Percentiles rank a stretch among this genome's conserved stretches.
Conservation (phyloP, 2,113 vertebrate species). For the Zonotrichia leucophrys region DNA sequence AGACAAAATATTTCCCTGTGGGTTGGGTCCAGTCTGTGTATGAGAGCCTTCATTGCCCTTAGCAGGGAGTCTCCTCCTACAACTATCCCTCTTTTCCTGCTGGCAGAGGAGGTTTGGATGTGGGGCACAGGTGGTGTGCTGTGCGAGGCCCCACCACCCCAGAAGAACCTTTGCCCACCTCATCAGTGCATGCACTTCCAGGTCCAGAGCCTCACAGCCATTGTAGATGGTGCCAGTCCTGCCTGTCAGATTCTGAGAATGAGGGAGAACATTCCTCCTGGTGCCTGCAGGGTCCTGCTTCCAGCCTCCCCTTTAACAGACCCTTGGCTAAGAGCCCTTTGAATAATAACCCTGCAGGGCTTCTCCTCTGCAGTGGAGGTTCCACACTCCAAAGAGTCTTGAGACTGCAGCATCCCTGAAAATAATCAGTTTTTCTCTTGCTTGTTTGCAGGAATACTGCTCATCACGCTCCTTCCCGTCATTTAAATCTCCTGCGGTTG, state of each 20-base stretch:
- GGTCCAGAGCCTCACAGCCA: accelerated
- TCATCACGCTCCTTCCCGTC: accelerated
- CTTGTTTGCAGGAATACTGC: neutral
- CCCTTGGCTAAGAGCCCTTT: neutral
- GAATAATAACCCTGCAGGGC: neutral
- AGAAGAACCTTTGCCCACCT: neutral
- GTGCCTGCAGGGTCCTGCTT: accelerated
- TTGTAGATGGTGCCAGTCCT: neutral
- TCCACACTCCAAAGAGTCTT: accelerated
- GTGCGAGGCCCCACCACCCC: neutral
- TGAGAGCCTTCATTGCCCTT: neutral
- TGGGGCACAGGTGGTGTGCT: neutral
- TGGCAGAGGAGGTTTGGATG: neutral
- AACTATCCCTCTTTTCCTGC: neutral
- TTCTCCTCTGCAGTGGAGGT: neutral
- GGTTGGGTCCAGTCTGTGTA: neutral
- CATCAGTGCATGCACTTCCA: neutral
- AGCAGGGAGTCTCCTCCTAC: neutral
- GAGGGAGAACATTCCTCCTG: neutral
- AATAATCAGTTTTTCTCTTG: neutral
- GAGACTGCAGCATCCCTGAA: neutral
- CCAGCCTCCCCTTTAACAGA: neutral
- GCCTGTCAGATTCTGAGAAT: neutral
- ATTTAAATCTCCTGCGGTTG: neutral
- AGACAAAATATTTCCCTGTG: neutral